These are phyloP conservation scores for Triplophysa rosa DNA, from an alignment of 2,113 vertebrate genomes.

Conservation along the genomic window DNA sequence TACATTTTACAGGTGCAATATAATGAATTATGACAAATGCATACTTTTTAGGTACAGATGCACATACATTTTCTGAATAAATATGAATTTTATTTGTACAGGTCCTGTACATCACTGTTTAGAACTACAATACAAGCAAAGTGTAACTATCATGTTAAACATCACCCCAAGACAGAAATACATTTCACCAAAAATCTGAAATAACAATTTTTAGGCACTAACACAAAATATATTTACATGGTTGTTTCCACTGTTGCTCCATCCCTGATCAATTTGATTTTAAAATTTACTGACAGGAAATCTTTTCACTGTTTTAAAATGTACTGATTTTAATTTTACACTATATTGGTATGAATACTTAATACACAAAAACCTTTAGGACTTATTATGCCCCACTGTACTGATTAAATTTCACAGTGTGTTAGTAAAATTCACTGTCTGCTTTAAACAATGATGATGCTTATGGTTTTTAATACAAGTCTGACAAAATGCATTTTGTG, in stretches of 20 bases:
- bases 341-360: neutral
- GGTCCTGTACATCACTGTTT: neutral
- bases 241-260: neutral
- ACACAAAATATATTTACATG: slow-evolving; percentile 30
- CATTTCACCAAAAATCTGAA: neutral
- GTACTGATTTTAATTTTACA: neutral
- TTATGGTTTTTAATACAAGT: neutral
- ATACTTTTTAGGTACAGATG: neutral
- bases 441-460: neutral
- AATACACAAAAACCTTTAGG: neutral
- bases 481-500: neutral
- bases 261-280: neutral
- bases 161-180: neutral
- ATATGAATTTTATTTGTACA: slow-evolving; percentile 21
- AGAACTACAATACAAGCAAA: neutral
- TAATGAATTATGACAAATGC: too few relatives aligned
- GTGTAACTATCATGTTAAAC: neutral
- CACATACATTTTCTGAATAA: neutral
- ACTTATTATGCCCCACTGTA: neutral
- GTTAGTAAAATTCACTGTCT: too few relatives aligned
- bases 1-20: too few relatives aligned
- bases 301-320: neutral
- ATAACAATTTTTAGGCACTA: neutral
- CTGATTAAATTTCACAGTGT: slow-evolving; percentile 2
- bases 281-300: neutral